Conservation (phyloP, 92 coral and sea anemone genomes). For the Heliopora coerulea region DNA sequence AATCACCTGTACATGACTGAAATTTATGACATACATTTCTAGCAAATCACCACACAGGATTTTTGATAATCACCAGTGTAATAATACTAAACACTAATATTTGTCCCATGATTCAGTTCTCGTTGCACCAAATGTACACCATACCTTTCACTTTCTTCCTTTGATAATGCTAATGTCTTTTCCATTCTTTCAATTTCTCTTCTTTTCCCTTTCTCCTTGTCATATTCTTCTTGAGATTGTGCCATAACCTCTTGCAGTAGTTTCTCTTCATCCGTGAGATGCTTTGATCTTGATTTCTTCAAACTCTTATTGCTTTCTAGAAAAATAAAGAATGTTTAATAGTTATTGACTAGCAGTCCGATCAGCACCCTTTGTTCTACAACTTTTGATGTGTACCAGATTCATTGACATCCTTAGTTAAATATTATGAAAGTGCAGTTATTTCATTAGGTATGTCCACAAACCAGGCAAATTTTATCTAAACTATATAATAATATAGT, state of each 20-base stretch:
- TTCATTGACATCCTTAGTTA: too few relatives aligned
- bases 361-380: too few relatives aligned
- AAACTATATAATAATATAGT: too few relatives aligned
- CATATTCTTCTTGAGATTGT: slow-evolving; percentile 79
- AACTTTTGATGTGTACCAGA: too few relatives aligned
- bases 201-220: slow-evolving; percentile 51
- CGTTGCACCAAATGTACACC: not conserved
- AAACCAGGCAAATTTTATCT: too few relatives aligned
- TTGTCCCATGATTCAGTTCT: not conserved
- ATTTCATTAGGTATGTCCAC: too few relatives aligned
- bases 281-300: not conserved
- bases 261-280: slow-evolving; percentile 70
- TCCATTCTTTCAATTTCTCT: slow-evolving; percentile 59
- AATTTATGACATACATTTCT: too few relatives aligned
- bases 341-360: too few relatives aligned
- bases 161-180: slow-evolving; percentile 62
- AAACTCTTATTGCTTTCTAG: not conserved
- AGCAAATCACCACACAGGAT: too few relatives aligned
- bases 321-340: not conserved
- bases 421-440: too few relatives aligned
- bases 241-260: slow-evolving; percentile 82
- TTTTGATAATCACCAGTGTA: not conserved
- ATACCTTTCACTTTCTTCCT: slow-evolving; percentile 76
- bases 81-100: not conserved
- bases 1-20: too few relatives aligned